Conservation (phyloP, 53 echinoderm and acorn worm species). For the Crossaster papposus region DNA sequence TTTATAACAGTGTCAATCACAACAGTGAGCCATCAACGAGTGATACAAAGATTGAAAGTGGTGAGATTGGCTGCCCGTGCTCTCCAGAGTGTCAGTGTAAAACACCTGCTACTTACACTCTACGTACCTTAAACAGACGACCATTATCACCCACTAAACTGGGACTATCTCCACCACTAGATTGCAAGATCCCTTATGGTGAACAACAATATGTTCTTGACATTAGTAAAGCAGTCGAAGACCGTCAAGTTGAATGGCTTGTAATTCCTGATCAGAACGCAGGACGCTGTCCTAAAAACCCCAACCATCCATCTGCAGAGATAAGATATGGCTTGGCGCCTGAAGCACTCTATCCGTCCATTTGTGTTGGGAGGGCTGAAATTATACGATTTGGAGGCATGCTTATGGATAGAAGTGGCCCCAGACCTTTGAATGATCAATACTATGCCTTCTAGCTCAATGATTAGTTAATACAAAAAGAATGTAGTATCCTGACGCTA, state of each 20-base stretch:
- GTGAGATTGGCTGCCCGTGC: slow-evolving; percentile 28
- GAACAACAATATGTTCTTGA: slow-evolving; percentile 66
- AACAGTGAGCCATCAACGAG: background rate
- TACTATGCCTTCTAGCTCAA: slow-evolving; percentile 36
- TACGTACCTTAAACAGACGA: background rate
- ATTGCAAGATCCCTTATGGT: background rate
- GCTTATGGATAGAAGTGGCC: slow-evolving; percentile 13
- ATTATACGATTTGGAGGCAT: slow-evolving; percentile 71
- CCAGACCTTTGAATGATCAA: slow-evolving; percentile 21
- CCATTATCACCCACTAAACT: background rate
- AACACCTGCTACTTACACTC: background rate
- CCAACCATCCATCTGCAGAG: background rate
- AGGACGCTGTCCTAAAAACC: background rate
- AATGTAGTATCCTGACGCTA: too few relatives aligned
- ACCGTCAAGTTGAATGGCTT: slow-evolving; percentile 35
- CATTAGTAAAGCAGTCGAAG: slow-evolving; percentile 21
- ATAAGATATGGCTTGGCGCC: slow-evolving; percentile 54
- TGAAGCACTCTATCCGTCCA: slow-evolving; percentile 49
- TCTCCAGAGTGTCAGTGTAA: slow-evolving; percentile 34
- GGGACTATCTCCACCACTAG: slow-evolving; percentile 2
- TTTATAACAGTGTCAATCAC: background rate
- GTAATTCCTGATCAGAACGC: slow-evolving; percentile 39
- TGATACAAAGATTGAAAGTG: background rate
- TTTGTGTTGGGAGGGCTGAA: slow-evolving; percentile 68
- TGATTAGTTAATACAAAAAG: background rate